Evolutionary conservation across 2,797 vertebrate genomes (phyloP), one percentile per base, ranked within the genome.

Genomic region (Gadopsis bispinosus): DNA sequence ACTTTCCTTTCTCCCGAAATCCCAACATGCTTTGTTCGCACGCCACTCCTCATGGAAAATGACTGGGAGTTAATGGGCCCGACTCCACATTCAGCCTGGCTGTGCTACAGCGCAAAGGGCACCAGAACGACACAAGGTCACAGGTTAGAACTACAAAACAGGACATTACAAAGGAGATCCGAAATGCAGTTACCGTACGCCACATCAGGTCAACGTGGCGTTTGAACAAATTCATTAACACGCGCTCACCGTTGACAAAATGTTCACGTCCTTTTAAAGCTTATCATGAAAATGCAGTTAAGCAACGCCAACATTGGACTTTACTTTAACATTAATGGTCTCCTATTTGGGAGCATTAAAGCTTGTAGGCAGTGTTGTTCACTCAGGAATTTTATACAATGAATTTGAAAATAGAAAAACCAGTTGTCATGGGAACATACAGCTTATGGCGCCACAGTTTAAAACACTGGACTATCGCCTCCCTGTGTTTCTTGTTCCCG

Each of bases 91-190:
- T 20, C 16, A 65, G 8, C 19, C 19, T 43, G 35, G 41, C 37
- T 48, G 8, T 22, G 10, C 14, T 17, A 45, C 16, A 3, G 60
- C 12, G 22, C 7, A 35, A 35, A 35, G 33, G 35, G 26, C 31
- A 70, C 35, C 43, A 26, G 2, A 13, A 5, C 41, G 13, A 53
- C 8, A 63, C 17, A 53, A 0, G 37, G 9, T 29, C 29, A 53
- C n/a, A 55, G 39, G 29, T 61, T 54, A 61, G 7, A 47, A 35
- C 31, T 43, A 51, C 5, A 73, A 73, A 35, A 45, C 55, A 54
- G 4, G 3, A 14, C 22, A 61, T 53, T 1, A 29, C 35, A 58
- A 64, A 29, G 43, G 14, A 51, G 4, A 43, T 5, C 16, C 29
- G 63, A 26, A 50, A 77, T 20, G 14, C 67, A 64, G 6, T 65